A percentile compares a stretch with the other conserved stretches of the same genome.
Conservation (phyloP, 2,888 invertebrate genomes). For the Onchidella celtica region DNA sequence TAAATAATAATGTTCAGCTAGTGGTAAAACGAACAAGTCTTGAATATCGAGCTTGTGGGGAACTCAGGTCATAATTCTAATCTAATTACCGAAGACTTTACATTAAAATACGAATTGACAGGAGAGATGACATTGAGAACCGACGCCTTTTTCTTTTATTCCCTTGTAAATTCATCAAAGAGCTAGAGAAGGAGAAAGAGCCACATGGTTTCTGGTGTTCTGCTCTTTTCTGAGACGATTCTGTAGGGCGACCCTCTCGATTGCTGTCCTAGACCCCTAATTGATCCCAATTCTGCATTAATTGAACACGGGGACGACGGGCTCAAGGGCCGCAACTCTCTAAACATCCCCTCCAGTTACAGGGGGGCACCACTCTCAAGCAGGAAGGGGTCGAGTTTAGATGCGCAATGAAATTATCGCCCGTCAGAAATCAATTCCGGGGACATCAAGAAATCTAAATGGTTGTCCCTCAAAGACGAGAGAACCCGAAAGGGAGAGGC, state of each 20-base stretch:
- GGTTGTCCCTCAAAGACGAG: conserved; percentile 3
- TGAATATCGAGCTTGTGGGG: too few species aligned
- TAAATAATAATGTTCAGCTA: too few species aligned
- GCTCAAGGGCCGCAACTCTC: conserved; percentile 43
- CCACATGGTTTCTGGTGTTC: not conserved
- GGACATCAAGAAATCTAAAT: conserved; percentile 3
- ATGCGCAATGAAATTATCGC: conserved; percentile 39
- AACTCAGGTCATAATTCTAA: too few species aligned
- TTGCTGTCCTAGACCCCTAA: conserved; percentile 27
- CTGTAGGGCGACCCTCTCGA: conserved; percentile 16
- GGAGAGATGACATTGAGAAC: too few species aligned
- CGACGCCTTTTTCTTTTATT: too few species aligned
- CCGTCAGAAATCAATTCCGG: conserved; percentile 27
- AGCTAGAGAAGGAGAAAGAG: conserved; percentile 13
- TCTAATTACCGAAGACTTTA: too few species aligned
- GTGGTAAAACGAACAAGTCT: too few species aligned
- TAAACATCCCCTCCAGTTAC: conserved; percentile 42
- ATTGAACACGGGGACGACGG: conserved; percentile 37
- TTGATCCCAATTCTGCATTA: conserved; percentile 42
- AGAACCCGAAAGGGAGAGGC: too few species aligned
- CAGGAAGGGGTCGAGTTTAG: conserved; percentile 28
- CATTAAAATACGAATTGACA: too few species aligned
- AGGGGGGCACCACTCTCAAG: conserved; percentile 23
- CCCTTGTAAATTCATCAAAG: too few species aligned
- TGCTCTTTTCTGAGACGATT: conserved; percentile 22